phyloP scores from a whole-genome alignment of 1,140 invertebrate species.

The Tachypleus tridentatus region DNA sequence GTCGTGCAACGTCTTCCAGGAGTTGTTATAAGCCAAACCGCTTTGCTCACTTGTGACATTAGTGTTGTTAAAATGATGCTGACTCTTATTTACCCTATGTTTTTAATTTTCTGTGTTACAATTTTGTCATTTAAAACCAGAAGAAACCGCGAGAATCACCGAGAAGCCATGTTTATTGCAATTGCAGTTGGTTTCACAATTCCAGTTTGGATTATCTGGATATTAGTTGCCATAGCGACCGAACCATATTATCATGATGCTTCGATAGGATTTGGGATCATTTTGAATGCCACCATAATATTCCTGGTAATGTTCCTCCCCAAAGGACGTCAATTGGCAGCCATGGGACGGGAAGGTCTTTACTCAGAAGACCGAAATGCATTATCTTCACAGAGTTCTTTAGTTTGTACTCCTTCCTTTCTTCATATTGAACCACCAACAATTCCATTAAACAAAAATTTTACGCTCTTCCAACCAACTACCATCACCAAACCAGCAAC shows the following conservation, averaged over 20 bases:
- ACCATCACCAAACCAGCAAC: constrained; percentile 14
- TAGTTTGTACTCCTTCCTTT: constrained; percentile 71
- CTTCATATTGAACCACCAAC: constrained; percentile 71
- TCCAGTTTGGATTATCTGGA: constrained; percentile 77
- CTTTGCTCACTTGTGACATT: constrained; percentile 20
- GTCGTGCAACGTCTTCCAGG: constrained; percentile 24
- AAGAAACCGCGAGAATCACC: constrained; percentile 81
- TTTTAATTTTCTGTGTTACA: constrained; percentile 69
- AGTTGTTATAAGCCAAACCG: constrained; percentile 12
- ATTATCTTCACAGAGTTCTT: constrained; percentile 46
- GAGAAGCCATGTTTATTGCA: constrained; percentile 79
- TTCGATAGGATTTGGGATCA: constrained; percentile 72
- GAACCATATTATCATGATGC: constrained; percentile 52
- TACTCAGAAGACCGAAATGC: constrained; percentile 59
- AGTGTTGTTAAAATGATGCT: constrained; percentile 49
- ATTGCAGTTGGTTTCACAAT: constrained; percentile 67
- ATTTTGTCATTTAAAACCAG: constrained; percentile 57
- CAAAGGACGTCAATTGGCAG: constrained; percentile 70
- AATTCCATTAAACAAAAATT: constrained; percentile 11
- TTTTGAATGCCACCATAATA: constrained; percentile 64
- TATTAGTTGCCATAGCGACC: constrained; percentile 50
- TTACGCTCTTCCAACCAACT: constrained; percentile 16
- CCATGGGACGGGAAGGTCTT: constrained; percentile 66
- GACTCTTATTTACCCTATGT: constrained; percentile 63
- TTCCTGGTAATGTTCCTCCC: constrained; percentile 82